Evolutionary conservation across 2,888 invertebrate species (phyloP), one percentile per base, ranked within the genome.

Genomic region (Caenorhabditis sp.): DNA sequence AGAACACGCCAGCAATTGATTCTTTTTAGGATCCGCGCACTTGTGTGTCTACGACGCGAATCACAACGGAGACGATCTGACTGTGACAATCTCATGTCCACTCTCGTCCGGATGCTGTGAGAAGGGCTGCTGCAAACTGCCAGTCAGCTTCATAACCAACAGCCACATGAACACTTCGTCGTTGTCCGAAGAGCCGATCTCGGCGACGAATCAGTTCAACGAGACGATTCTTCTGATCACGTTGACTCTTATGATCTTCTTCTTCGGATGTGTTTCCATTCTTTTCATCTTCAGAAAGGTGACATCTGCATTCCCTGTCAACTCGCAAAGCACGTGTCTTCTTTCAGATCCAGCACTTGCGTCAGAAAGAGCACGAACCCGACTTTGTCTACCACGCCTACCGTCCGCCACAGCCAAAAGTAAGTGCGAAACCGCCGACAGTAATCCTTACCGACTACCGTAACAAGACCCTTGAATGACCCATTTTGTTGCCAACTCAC

Each of bases 311-410:
- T n/a, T n/a, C n/a, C n/a, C n/a, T n/a, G n/a, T n/a, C n/a, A n/a
- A n/a, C n/a, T n/a, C n/a, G n/a, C n/a, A n/a, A n/a, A n/a, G n/a
- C n/a, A n/a, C n/a, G n/a, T n/a, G n/a, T 40, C 40, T 13, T 11
- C 13, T 13, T 71, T 26, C 60, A 80, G 77, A 77, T 82, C 28
- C 81, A 82, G 56, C 50, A 72, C 24, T n/a, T 82, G 15, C 82
- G 82, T 1, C 70, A 61, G 6, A 82, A 82, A 65, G 78, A 82
- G 18, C 51, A 71, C 37, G 76, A 82, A 47, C 82, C 82, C 11
- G 82, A 82, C 44, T 82, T 82, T 26, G 82, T 77, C 1, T 82
- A 82, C 47, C 82, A 82, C 56, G 82, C 82, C 13, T 82, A 82
- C 58, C 78, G 74, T 26, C 72, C 78, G 40, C 82, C 78, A 32